A percentile compares a stretch with the other conserved stretches of the same genome.
These are phyloP conservation scores for Stratiomys singularior DNA, from an alignment of 2,888 invertebrate genomes.

Conservation along the genomic window DNA sequence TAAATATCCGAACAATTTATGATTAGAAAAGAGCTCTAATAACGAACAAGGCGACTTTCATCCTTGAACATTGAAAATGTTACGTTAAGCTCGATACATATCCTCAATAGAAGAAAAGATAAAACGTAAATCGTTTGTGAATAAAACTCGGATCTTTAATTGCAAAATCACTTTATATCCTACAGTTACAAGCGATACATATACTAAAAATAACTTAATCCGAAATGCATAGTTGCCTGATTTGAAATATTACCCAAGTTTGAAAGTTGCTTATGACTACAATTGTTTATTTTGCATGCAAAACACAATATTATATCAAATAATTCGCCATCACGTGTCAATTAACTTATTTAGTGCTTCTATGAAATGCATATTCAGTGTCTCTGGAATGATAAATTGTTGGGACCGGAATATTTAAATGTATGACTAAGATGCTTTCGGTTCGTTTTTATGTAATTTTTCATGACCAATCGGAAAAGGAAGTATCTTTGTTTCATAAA, in stretches of 20 bases:
- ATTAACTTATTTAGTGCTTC: background rate
- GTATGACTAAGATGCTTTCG: no score
- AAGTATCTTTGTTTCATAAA: background rate
- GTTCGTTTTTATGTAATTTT: no score
- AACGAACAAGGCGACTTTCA: no score
- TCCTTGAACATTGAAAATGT: no score
- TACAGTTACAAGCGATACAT: conserved; percentile 22
- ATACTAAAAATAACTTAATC: conserved; percentile 32
- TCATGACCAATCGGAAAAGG: no score
- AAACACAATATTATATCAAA: conserved; percentile 10
- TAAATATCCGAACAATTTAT: no score
- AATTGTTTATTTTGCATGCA: background rate
- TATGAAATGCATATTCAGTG: background rate
- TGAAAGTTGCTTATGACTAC: background rate
- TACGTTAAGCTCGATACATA: no score
- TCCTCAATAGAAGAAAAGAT: no score
- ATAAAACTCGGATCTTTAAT: background rate
- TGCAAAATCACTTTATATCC: conserved; percentile 39
- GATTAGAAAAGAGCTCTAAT: no score
- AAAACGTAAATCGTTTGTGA: no score
- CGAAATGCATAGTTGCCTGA: background rate
- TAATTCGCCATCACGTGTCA: background rate
- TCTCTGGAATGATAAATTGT: background rate
- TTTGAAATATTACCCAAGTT: conserved; percentile 10
- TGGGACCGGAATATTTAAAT: no score